Evolutionary conservation across 2,113 vertebrate genomes (phyloP).

Genomic region (Euleptes europaea): DNA sequence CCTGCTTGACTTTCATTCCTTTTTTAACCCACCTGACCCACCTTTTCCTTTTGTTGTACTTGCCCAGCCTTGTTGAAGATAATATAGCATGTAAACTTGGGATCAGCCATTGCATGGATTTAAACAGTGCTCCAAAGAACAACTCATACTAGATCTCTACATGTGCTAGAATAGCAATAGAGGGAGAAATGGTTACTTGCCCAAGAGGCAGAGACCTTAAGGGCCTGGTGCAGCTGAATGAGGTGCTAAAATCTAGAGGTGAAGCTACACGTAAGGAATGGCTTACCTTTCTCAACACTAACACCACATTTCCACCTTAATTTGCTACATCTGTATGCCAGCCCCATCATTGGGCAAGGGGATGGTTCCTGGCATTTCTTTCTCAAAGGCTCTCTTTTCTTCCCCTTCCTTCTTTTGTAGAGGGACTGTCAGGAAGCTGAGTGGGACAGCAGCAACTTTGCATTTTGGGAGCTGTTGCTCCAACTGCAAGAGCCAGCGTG

Average conservation of each 20-base stretch:
- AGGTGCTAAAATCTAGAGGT: too few species aligned
- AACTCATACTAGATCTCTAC: background rate
- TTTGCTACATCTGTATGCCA: too few species aligned
- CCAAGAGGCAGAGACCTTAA: background rate
- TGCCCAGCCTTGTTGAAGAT: constrained; percentile 11
- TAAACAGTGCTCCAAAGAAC: background rate
- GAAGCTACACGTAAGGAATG: too few species aligned
- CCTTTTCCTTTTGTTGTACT: background rate
- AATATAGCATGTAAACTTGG: constrained; percentile 18
- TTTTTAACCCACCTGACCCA: fast-evolving
- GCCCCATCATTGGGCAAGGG: background rate
- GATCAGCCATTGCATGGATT: background rate
- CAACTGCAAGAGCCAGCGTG: too few species aligned
- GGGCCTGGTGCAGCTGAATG: too few species aligned
- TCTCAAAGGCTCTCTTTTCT: background rate
- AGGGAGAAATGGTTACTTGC: background rate
- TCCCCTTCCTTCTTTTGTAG: too few species aligned
- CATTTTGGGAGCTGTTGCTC: too few species aligned
- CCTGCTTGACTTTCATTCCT: constrained; percentile 31
- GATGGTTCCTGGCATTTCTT: background rate
- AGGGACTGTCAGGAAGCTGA: too few species aligned
- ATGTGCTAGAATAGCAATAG: background rate
- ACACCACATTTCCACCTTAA: too few species aligned
- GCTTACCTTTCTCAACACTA: too few species aligned
- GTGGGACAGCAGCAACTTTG: background rate